phyloP scores from a whole-genome alignment of 2,113 vertebrate genomes.

The Azemiops feae region DNA sequence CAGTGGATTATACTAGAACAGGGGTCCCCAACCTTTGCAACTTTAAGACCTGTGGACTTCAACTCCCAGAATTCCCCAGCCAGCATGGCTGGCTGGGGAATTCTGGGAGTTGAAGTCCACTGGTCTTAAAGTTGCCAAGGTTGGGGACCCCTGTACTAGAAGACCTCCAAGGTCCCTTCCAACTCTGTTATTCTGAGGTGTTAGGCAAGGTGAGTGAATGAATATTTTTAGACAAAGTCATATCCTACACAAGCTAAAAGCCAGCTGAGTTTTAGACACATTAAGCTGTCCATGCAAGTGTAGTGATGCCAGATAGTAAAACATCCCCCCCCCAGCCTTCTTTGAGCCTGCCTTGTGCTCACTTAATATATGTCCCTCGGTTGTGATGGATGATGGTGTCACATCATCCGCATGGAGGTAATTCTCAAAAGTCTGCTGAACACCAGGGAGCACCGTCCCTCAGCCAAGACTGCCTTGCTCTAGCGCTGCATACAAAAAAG shows the following conservation, averaged over 20 bases:
- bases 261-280: background rate
- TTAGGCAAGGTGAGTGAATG: too few species aligned
- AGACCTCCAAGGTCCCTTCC: too few species aligned
- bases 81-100: too few species aligned
- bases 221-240: background rate
- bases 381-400: background rate
- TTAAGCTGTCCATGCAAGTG: background rate
- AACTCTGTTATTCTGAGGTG: too few species aligned
- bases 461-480: background rate
- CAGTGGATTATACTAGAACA: too few species aligned
- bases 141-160: too few species aligned
- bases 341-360: background rate
- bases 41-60: too few species aligned
- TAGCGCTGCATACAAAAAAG: background rate
- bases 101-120: too few species aligned
- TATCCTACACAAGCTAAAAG: background rate
- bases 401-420: background rate
- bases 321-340: background rate
- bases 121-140: too few species aligned
- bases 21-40: too few species aligned
- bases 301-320: background rate
- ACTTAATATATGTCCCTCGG: background rate
- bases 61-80: too few species aligned
- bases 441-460: background rate
- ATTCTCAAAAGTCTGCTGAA: background rate